A percentile compares a stretch with the other conserved stretches of the same genome.
These are phyloP conservation scores for Brevimyrus niger DNA, from an alignment of 2,113 vertebrate species.

Conservation along the genomic window DNA sequence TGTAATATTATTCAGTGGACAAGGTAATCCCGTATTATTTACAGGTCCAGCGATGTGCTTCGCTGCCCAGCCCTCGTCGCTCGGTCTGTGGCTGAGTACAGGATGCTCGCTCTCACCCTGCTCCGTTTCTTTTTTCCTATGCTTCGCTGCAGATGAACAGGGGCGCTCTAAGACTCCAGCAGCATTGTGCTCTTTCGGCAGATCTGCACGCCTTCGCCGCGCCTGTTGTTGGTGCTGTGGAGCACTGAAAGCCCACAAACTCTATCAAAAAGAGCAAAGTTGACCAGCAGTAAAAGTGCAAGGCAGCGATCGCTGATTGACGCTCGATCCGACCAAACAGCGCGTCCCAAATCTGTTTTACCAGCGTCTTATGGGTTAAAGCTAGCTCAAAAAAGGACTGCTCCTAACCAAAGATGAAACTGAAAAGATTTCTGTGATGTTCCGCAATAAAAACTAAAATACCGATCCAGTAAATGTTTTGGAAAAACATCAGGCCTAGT, in stretches of 20 bases:
- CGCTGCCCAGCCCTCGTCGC: conserved; percentile 39
- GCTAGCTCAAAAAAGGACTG: not conserved
- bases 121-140: conserved; percentile 17
- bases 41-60: conserved; percentile 14
- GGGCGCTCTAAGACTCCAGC: conserved; percentile 22
- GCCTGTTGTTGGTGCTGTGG: conserved; percentile 27
- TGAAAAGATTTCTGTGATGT: not conserved
- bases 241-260: conserved; percentile 1
- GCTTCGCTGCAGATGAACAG: conserved; percentile 26
- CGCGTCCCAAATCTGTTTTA: conserved; percentile 29
- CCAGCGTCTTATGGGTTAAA: too few relatives aligned
- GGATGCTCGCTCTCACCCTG: conserved; percentile 4
- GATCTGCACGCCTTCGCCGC: conserved; percentile 14
- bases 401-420: not conserved
- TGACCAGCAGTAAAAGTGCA: conserved; percentile 3
- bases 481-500: not conserved
- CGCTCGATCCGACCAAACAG: conserved; percentile 22
- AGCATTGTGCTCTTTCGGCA: conserved; percentile 22
- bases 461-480: not conserved
- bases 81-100: conserved; percentile 19
- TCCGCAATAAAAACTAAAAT: not conserved
- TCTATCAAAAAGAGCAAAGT: not conserved
- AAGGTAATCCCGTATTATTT: conserved; percentile 14
- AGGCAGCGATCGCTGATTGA: conserved; percentile 7
- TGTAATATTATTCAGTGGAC: conserved; percentile 25